Evolutionary conservation across 2,797 vertebrate genomes (phyloP), one percentile per base, ranked within the genome.

Genomic region (Peromyscus aztecus): DNA sequence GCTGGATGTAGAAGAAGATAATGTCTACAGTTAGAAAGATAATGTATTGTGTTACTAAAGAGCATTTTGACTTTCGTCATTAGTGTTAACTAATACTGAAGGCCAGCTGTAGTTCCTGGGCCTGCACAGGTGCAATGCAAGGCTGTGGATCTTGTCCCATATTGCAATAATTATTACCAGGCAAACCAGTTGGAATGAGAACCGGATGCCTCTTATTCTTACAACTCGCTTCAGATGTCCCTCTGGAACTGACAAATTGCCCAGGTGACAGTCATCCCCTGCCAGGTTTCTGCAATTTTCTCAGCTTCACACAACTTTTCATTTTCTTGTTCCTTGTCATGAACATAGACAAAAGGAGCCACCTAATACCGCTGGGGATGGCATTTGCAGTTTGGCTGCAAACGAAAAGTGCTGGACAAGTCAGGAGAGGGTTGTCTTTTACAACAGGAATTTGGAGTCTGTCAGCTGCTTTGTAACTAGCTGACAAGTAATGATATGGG

Each of bases 211-310:
- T 90, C 96, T 97, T 76, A 77, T 94, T 97, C 86, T 93, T 90
- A 84, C 97, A 96, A 73, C 91, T 94, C 89, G 91, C 92, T 96
- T 97, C 83, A 76, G 92, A 89, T 90, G 81, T 97, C 97, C 97
- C 97, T 96, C 90, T 94, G 97, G 97, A 95, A 94, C 95, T 96
- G 95, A 98, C 96, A 97, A 95, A 97, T 97, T 97, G 86, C 81
- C 96, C 96, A 97, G 97, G 97, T 97, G 97, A 97, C 97, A 97
- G 97, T 96, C 96, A 98, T 97, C 92, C 80, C 95, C 96, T 97
- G 97, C 97, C 96, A 98, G 96, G 31, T 96, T 97, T 97, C 96
- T 94, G 95, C 94, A 94, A 96, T 97, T 98, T 97, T 95, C 94
- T 95, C 95, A 97, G 94, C 94, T 94, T 94, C 31, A 9, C 89